Conservation (phyloP, 2,888 invertebrate species). For the Philonicus albiceps region DNA sequence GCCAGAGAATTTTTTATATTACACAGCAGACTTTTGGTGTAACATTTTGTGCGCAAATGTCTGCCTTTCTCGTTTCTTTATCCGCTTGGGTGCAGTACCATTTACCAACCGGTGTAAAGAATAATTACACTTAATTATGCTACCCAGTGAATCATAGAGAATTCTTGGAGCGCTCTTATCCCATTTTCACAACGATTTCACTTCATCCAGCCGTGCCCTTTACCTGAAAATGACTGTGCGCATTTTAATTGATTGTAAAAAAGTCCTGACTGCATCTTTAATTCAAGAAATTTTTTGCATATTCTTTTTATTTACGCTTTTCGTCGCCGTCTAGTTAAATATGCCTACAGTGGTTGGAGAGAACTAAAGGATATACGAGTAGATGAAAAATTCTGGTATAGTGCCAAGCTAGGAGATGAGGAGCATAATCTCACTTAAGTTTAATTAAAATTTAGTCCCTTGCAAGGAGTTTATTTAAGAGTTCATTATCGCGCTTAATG, state of each 20-base stretch:
- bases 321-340: neutral
- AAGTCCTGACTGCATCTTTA: neutral
- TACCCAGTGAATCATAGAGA: neutral
- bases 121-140: neutral
- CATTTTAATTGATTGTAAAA: neutral
- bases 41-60: neutral
- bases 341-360: neutral
- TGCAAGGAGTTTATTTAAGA: constrained; percentile 18
- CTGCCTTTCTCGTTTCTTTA: neutral
- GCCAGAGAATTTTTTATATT: neutral
- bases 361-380: too few relatives aligned
- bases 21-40: neutral
- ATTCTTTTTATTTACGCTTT: neutral
- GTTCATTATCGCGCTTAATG: constrained; percentile 21
- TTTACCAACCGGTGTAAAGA: neutral
- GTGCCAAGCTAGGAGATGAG: neutral
- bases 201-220: neutral
- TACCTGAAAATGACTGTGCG: neutral
- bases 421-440: neutral
- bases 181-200: neutral
- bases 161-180: neutral
- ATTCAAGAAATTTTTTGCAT: neutral
- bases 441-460: constrained; percentile 26
- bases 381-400: neutral
- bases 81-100: neutral